Conservation (phyloP, 2,113 vertebrate species). For the Felis chaus region DNA sequence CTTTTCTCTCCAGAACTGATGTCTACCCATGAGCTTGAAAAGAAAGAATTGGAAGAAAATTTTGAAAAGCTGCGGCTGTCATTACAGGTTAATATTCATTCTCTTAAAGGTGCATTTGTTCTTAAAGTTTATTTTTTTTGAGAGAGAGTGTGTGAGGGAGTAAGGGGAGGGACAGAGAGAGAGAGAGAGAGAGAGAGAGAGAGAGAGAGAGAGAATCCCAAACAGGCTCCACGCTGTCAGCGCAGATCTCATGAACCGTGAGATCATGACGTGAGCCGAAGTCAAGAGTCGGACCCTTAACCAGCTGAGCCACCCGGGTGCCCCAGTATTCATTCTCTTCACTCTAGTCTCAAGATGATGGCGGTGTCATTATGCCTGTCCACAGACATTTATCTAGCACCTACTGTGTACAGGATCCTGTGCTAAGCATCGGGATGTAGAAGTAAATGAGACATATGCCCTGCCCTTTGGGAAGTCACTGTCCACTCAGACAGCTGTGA, state of each 20-base stretch:
- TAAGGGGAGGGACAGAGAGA: too few species aligned
- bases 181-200: too few species aligned
- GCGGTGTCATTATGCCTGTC: neutral
- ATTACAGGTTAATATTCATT: constrained; percentile 89
- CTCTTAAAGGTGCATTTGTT: neutral
- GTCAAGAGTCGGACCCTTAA: too few species aligned
- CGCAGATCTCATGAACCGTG: too few species aligned
- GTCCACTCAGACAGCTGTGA: neutral
- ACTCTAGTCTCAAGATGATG: rapidly evolving
- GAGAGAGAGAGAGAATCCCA: too few species aligned
- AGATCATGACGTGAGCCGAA: too few species aligned
- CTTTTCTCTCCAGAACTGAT: constrained; percentile 88
- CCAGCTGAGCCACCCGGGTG: too few species aligned
- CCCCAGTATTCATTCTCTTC: neutral
- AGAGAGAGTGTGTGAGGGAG: too few species aligned
- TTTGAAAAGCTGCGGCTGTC: constrained; percentile 95
- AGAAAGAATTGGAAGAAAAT: constrained; percentile 91
- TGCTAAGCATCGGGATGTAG: neutral
- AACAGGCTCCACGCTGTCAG: too few species aligned
- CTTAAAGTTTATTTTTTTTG: too few species aligned
- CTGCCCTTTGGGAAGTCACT: neutral
- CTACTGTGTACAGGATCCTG: neutral
- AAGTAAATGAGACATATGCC: neutral
- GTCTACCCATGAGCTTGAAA: constrained; percentile 92
- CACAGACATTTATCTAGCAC: neutral